phyloP scores from a whole-genome alignment of 2,888 invertebrate species.

The Eupsilia transversa region DNA sequence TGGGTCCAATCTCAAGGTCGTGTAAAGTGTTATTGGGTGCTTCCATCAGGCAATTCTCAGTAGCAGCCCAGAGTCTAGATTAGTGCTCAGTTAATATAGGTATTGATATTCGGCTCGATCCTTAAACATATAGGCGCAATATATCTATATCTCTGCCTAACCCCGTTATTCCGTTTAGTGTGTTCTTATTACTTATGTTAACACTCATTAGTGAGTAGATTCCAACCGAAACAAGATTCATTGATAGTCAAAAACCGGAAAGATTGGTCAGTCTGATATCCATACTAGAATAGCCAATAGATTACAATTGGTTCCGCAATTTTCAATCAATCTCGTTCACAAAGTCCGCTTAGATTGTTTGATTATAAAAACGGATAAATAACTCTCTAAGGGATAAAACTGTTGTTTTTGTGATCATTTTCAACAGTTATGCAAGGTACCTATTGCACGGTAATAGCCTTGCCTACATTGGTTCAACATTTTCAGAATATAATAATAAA shows the following conservation, averaged over 20 bases:
- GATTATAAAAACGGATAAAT: constrained; percentile 22
- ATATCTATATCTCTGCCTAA: too few species aligned
- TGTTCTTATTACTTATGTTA: too few species aligned
- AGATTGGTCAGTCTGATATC: constrained; percentile 21
- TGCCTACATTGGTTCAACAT: not conserved
- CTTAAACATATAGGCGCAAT: too few species aligned
- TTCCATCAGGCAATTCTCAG: too few species aligned
- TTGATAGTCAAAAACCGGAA: constrained; percentile 16
- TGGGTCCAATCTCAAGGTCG: too few species aligned
- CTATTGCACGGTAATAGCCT: not conserved
- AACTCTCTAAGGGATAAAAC: constrained; percentile 10
- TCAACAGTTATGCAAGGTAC: not conserved
- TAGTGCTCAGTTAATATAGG: too few species aligned
- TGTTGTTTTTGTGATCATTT: not conserved
- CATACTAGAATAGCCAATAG: constrained; percentile 28
- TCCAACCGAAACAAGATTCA: not conserved
- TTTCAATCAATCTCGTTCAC: constrained; percentile 42
- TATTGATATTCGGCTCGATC: too few species aligned
- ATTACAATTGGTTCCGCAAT: constrained; percentile 43
- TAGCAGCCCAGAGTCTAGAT: too few species aligned
- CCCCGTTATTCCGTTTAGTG: too few species aligned
- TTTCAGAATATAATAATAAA: not conserved
- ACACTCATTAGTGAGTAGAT: not conserved
- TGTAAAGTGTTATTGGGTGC: too few species aligned
- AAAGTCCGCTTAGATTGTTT: constrained; percentile 27